These are phyloP conservation scores for Myiotriccus ornatus DNA, from an alignment of 2,797 vertebrate genomes.

Conservation along the genomic window DNA sequence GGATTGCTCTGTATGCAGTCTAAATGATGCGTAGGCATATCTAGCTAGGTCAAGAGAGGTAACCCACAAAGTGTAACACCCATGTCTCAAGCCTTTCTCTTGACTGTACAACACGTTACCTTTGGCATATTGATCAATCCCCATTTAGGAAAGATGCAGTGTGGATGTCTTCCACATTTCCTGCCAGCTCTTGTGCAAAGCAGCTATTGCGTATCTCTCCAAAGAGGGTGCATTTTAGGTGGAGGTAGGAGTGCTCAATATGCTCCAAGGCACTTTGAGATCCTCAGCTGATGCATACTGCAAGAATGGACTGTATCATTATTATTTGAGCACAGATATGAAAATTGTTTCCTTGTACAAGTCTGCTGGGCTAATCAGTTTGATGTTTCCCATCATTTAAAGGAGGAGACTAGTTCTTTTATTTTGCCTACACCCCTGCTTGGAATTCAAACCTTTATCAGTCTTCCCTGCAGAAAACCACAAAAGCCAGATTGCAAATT, in stretches of 20 bases:
- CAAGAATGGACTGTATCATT: not conserved
- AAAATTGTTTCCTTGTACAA: not conserved
- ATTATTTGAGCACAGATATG: not conserved
- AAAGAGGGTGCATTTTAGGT: not conserved
- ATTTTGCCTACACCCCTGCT: not conserved
- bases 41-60: not conserved
- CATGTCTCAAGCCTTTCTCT: not conserved
- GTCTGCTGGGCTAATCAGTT: not conserved
- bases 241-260: not conserved
- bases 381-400: not conserved
- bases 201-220: not conserved
- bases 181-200: not conserved
- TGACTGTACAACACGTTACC: not conserved
- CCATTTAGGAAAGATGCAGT: not conserved
- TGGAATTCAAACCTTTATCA: slow-evolving; percentile 46
- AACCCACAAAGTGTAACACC: not conserved
- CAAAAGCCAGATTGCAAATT: not conserved
- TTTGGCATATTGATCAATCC: not conserved
- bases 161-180: not conserved
- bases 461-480: not conserved
- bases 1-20: not conserved
- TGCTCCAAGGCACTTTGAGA: not conserved
- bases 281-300: not conserved
- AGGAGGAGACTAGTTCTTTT: not conserved
- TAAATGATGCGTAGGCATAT: not conserved